Evolutionary conservation across 2,113 vertebrate genomes (phyloP), one percentile per base, ranked within the genome.

Genomic region (Eclectus roratus): DNA sequence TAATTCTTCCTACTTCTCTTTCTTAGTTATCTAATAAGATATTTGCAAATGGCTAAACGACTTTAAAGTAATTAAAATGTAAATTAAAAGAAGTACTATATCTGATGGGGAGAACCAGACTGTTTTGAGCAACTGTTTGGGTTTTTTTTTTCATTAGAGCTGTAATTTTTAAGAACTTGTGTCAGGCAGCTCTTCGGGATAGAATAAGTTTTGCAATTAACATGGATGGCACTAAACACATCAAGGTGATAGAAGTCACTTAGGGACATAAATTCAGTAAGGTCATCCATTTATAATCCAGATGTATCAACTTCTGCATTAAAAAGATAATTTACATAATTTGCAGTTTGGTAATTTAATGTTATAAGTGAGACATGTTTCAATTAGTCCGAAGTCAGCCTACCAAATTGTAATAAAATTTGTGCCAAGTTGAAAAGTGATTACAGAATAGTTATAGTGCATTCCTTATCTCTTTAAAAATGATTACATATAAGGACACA

Each of bases 1-100:
- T 39, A 70, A 66, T 80, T 79, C 86, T 72, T 94, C 49, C 53
- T 68, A 31, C n/a, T 68, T 90, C 91, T 80, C 63, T 85, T n/a
- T 76, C n/a, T 81, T 81, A 83, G 58, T 80, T 41, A 52, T 69
- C 35, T 88, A 61, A 78, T 68, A 63, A 20, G 37, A 25, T 88
- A 73, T 71, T 78, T 94, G n/a, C 44, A 93, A 88, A 86, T 74
- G 37, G 65, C 37, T 88, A 94, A 88, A 86, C 74, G 37, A 72
- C 41, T 90, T 88, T 70, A 60, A 92, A 91, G 77, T 91, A 89
- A 94, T 95, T 93, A 85, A 87, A 89, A 90, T 93, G 58, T 49
- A 94, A 95, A 94, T 80, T 91, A 83, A 84, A 16, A 55, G n/a
- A 88, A 89, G 33, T 80, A 84, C 29, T 74, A 29, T 85, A 41